phyloP scores from a whole-genome alignment of 2,113 vertebrate species.

The human region GRCh38 chr4:73161501-73162000 shows the following conservation, averaged over 20 bases:
- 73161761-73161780: constrained; percentile 13
- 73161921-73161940: too few species aligned
- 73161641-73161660: constrained; percentile 47
- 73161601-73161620: neutral
- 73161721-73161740: constrained; percentile 31
- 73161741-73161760: neutral
- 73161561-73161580: neutral
- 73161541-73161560: neutral
- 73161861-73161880: too few species aligned
- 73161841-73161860: neutral
- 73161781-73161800: constrained; percentile 29
- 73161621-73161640: neutral
- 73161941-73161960: too few species aligned
- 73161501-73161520: neutral
- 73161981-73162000: too few species aligned
- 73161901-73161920: too few species aligned
- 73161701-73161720: constrained; percentile 23
- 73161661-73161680: neutral
- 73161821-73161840: neutral
- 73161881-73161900: too few species aligned
- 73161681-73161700: neutral
- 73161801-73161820: neutral
- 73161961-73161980: too few species aligned
- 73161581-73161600: neutral
- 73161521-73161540: neutral